Conservation (phyloP, 2,888 invertebrate genomes). For the Stramonita haemastoma region DNA sequence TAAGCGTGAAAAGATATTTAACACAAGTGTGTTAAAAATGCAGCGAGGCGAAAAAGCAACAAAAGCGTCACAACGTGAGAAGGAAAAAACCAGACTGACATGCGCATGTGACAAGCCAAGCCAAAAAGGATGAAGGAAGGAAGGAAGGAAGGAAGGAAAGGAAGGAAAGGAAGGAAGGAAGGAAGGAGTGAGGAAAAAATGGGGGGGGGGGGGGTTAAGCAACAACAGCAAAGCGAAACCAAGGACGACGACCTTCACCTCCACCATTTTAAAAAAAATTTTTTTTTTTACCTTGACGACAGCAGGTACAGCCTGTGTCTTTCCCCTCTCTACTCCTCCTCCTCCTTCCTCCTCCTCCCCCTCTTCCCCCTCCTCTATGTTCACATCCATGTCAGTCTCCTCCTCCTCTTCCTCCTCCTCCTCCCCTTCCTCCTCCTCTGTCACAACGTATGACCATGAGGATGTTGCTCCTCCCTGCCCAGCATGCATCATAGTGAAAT, state of each 20-base stretch:
- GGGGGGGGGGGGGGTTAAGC: no score
- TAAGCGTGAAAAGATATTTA: no score
- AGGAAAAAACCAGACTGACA: no score
- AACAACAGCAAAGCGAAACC: background rate
- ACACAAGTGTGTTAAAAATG: no score
- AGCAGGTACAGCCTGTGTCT: background rate
- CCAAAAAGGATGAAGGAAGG: no score
- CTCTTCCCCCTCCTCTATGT: background rate
- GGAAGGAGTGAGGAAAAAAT: background rate
- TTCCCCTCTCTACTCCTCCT: background rate
- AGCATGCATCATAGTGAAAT: background rate
- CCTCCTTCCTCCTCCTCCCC: background rate
- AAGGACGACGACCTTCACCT: background rate
- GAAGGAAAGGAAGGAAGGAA: background rate
- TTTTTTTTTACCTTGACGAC: background rate
- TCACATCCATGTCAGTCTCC: background rate
- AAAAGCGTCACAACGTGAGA: no score
- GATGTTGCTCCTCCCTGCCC: conserved; percentile 8
- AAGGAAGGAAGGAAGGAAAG: background rate
- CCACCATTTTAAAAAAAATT: background rate
- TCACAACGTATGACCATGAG: conserved; percentile 23
- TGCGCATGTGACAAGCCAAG: no score
- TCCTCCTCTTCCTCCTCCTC: conserved; percentile 45
- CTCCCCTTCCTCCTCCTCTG: conserved; percentile 48
- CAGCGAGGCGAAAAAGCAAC: no score